phyloP scores from a whole-genome alignment of 2,113 vertebrate species.

The Herpetotheres cachinnans region DNA sequence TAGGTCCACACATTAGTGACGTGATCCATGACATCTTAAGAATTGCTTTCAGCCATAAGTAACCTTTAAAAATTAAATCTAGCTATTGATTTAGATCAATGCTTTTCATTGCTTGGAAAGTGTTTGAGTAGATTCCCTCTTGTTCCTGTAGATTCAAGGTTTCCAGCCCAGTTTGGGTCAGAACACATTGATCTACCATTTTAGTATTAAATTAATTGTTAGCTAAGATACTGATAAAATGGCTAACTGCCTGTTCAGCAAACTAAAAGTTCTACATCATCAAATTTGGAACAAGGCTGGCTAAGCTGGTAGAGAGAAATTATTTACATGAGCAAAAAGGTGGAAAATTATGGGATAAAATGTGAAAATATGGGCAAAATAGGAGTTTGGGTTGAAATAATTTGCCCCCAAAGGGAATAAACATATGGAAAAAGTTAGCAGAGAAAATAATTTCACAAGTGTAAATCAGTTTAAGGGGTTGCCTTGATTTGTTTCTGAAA shows the following conservation, averaged over 20 bases:
- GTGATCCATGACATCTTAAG: background rate
- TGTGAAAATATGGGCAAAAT: background rate
- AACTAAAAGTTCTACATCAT: background rate
- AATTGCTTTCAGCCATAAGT: background rate
- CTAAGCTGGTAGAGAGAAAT: background rate
- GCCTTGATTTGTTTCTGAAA: background rate
- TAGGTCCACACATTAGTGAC: background rate
- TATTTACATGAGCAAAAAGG: background rate
- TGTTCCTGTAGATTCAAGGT: background rate
- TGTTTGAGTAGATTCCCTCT: background rate
- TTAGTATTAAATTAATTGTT: background rate
- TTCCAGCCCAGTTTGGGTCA: background rate
- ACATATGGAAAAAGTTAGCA: background rate
- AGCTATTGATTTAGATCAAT: background rate
- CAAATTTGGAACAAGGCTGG: background rate
- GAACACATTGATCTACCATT: background rate
- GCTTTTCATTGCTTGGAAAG: background rate
- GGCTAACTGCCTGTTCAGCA: background rate
- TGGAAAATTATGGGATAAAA: background rate
- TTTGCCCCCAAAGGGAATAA: background rate
- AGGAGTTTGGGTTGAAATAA: background rate
- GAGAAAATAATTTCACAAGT: background rate
- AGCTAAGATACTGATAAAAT: background rate
- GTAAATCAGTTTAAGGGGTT: background rate
- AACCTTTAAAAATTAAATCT: conserved; percentile 45